A percentile compares a stretch with the other conserved stretches of the same genome.
phyloP scores from a whole-genome alignment of 1,140 invertebrate species.

The Hyphantria cunea region DNA sequence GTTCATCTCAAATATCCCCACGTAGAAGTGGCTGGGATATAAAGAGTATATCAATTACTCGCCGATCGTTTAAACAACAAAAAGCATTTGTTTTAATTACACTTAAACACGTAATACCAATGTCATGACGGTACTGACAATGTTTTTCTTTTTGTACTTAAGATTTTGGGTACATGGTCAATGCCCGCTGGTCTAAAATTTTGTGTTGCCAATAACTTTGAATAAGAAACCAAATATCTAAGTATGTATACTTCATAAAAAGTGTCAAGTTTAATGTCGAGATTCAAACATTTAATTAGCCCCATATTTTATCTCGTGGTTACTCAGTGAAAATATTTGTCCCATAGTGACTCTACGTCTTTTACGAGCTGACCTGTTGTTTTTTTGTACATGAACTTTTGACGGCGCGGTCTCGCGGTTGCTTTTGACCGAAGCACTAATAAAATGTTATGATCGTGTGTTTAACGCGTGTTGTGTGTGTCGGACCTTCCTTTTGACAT shows the following conservation, averaged over 20 bases:
- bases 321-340: constrained; percentile 49
- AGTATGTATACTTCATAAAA: not conserved
- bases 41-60: constrained; percentile 40
- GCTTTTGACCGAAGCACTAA: constrained; percentile 79
- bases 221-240: constrained; percentile 1
- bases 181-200: too few relatives aligned
- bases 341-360: constrained; percentile 70
- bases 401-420: constrained; percentile 75
- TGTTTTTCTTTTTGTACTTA: too few relatives aligned
- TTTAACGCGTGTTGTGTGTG: constrained; percentile 78
- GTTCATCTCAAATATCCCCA: constrained; percentile 44
- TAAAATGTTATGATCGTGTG: constrained; percentile 82
- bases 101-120: constrained; percentile 16
- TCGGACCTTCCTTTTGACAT: constrained; percentile 79
- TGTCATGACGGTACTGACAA: not conserved
- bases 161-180: too few relatives aligned
- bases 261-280: not conserved
- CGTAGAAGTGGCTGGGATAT: constrained; percentile 34
- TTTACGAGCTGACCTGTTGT: constrained; percentile 79
- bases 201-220: not conserved
- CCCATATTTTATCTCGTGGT: constrained; percentile 28
- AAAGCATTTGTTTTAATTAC: constrained; percentile 34
- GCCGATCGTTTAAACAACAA: constrained; percentile 34
- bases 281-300: constrained; percentile 24
- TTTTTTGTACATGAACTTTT: constrained; percentile 70